phyloP scores from a whole-genome alignment of 2,113 vertebrate genomes.

The Proterorhinus semilunaris region DNA sequence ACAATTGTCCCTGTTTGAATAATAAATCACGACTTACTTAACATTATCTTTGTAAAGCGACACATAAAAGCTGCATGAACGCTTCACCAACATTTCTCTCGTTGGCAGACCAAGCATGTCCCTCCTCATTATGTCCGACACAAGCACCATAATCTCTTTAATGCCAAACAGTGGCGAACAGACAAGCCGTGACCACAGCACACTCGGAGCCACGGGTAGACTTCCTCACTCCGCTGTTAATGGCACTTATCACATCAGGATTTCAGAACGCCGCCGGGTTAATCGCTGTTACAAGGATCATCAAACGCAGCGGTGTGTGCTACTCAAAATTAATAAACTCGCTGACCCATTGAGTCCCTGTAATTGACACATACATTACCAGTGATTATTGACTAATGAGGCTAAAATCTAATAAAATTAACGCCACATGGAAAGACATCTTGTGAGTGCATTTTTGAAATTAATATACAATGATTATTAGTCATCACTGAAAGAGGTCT shows the following conservation, averaged over 20 bases:
- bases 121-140: conserved; percentile 88
- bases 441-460: conserved; percentile 42
- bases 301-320: conserved; percentile 47
- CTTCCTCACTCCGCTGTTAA: conserved; percentile 48
- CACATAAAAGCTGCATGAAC: conserved; percentile 49
- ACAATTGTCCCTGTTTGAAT: neutral
- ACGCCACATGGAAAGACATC: conserved; percentile 44
- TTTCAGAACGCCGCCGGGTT: conserved; percentile 33
- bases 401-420: conserved; percentile 63
- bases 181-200: conserved; percentile 84
- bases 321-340: conserved; percentile 56
- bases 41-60: conserved; percentile 49
- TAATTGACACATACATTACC: conserved; percentile 54
- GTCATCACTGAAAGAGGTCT: conserved; percentile 67
- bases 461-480: conserved; percentile 61
- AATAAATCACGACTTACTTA: conserved; percentile 26
- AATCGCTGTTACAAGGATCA: conserved; percentile 63
- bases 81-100: conserved; percentile 74
- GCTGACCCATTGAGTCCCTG: conserved; percentile 53
- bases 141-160: conserved; percentile 93
- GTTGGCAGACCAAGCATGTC: conserved; percentile 81
- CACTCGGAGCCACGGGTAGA: conserved; percentile 65
- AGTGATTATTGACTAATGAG: conserved; percentile 68
- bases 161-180: conserved; percentile 81
- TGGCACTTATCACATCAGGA: conserved; percentile 51